These are phyloP conservation scores for Lutraria rhynchaena DNA, from an alignment of 1,140 invertebrate species.

Conservation along the genomic window DNA sequence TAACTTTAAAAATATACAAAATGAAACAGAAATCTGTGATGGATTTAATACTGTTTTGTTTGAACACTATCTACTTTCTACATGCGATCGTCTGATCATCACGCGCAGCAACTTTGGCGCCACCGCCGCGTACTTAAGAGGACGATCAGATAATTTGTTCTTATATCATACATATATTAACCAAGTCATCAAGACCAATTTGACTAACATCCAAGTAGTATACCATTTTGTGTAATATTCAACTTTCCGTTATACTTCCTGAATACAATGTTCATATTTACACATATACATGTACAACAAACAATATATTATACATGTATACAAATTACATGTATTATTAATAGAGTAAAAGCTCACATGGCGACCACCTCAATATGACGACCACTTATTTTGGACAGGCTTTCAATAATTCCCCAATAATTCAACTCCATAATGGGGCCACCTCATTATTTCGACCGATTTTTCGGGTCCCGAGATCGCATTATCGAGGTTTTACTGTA, in stretches of 20 bases:
- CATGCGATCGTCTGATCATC: background rate
- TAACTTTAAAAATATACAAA: background rate
- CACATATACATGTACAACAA: background rate
- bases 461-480: too few relatives aligned
- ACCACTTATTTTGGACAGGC: too few relatives aligned
- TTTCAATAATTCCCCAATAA: too few relatives aligned
- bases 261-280: background rate
- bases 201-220: conserved; percentile 2
- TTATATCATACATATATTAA: background rate
- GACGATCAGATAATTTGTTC: conserved; percentile 1
- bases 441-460: too few relatives aligned
- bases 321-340: too few relatives aligned
- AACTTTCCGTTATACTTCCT: background rate
- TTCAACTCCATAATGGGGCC: too few relatives aligned
- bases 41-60: conserved; percentile 10
- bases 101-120: conserved; percentile 19
- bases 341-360: too few relatives aligned
- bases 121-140: conserved; percentile 28
- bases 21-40: background rate
- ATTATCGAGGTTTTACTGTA: too few relatives aligned
- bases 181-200: background rate
- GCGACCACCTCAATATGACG: too few relatives aligned
- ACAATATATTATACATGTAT: too few relatives aligned
- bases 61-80: conserved; percentile 1
- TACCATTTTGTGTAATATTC: background rate